Evolutionary conservation across 2,113 vertebrate species (phyloP), one percentile per base, ranked within the genome.

Genomic region (Anthoscopus minutus): DNA sequence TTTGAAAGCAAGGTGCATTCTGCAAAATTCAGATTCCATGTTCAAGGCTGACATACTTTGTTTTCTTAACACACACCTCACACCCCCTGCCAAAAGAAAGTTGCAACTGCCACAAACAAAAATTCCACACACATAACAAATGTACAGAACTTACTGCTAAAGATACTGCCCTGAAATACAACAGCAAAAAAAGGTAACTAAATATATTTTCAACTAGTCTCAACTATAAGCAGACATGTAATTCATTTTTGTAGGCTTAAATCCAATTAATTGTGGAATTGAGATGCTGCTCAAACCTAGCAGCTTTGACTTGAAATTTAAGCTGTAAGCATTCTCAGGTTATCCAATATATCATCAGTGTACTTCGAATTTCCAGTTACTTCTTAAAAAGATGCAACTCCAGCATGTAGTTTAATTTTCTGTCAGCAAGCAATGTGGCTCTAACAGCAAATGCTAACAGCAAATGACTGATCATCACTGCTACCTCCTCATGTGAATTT

Each of bases 71-170:
- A 17, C 18, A 30, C 22, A 3, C 6, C 7, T 38, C 13, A 2
- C 15, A 4, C 13, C 3, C 0, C 13, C 5, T 4, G 5, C 4
- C 1, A 8, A 44, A 65, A n/a, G 6, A 16, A 58, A 73, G 4
- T 8, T 47, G 33, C 13, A 28, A 13, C 13, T 9, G 4, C 15
- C 28, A 42, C 38, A 25, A 45, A 62, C 4, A 35, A 58, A 44
- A 4, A 8, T 9, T 12, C 22, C 27, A 4, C 15, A 30, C 19
- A 31, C 3, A 4, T 9, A 40, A 48, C 18, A 66, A 74, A 82
- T 40, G 47, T 10, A 23, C 2, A 64, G 38, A 71, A 53, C 11
- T 48, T 84, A 51, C 31, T 60, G n/a, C 33, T 78, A 7, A 73
- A 66, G 51, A 25, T 74, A 44, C 25, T 62, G 23, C 30, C 51